phyloP scores from a whole-genome alignment of 1,140 invertebrate genomes.

The Holcopasites calliopsidis region DNA sequence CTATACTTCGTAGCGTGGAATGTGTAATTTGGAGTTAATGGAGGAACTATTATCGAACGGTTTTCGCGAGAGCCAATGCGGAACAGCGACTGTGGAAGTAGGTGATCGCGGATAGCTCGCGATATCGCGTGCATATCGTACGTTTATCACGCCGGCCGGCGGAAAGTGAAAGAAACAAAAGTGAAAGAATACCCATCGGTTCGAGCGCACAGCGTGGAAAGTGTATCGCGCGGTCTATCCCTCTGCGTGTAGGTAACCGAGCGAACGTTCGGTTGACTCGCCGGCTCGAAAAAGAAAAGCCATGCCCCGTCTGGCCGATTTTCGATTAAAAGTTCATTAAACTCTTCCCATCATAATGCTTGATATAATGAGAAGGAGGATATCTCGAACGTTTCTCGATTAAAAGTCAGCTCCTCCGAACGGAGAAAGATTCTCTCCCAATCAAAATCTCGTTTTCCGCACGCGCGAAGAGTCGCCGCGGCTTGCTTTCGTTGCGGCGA shows the following conservation, averaged over 20 bases:
- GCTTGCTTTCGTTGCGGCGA: background rate
- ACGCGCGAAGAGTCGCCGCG: background rate
- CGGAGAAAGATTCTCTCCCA: background rate
- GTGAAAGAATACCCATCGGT: constrained; percentile 33
- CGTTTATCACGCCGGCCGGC: constrained; percentile 26
- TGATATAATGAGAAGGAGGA: too few species aligned
- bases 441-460: background rate
- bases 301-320: too few species aligned
- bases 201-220: constrained; percentile 1
- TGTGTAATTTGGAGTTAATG: background rate
- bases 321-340: background rate
- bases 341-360: too few species aligned
- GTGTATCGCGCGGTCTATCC: constrained; percentile 24
- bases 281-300: background rate
- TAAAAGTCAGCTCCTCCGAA: background rate
- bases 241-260: background rate
- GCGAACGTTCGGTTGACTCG: background rate
- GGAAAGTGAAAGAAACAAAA: constrained; percentile 49
- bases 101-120: constrained; percentile 27
- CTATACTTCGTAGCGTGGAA: background rate
- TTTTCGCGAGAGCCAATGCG: background rate
- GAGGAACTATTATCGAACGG: background rate
- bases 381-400: background rate
- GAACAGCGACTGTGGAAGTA: background rate
- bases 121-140: constrained; percentile 27